Evolutionary conservation across 2,113 vertebrate species (phyloP).

Genomic region (Megaptera novaeangliae): DNA sequence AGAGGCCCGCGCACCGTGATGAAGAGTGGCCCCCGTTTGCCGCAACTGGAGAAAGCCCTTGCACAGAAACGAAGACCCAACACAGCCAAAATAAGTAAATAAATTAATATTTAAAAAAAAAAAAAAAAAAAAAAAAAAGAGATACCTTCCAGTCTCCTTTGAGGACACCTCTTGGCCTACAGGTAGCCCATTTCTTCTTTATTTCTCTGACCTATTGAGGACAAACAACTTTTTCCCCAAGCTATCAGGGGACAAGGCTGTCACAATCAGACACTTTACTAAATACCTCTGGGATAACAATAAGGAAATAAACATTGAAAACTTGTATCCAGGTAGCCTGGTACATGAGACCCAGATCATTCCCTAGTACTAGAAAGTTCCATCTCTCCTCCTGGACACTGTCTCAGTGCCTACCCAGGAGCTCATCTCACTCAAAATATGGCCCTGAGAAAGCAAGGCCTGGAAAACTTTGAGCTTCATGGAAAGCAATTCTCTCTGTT

Average conservation of each 20-base stretch:
- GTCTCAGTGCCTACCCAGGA: not conserved
- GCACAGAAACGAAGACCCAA: too few relatives aligned
- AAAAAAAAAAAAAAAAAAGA: not conserved
- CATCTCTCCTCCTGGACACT: not conserved
- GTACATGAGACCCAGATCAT: not conserved
- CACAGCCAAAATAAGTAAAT: too few relatives aligned
- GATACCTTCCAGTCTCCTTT: not conserved
- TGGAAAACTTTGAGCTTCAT: not conserved
- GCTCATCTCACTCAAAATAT: not conserved
- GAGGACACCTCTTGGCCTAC: not conserved
- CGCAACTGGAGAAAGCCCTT: too few relatives aligned
- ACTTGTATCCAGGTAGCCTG: not conserved
- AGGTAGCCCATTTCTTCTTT: not conserved
- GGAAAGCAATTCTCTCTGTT: not conserved
- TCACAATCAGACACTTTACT: not conserved
- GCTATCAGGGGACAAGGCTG: too few relatives aligned
- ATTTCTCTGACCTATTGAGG: not conserved
- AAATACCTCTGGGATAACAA: not conserved
- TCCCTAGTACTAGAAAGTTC: not conserved
- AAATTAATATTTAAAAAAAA: too few relatives aligned
- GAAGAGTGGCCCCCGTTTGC: too few relatives aligned
- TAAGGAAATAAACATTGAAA: not conserved
- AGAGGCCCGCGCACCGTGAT: too few relatives aligned
- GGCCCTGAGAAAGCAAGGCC: not conserved
- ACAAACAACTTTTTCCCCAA: too few relatives aligned